These are phyloP conservation scores for Lagria hirta DNA, from an alignment of 2,888 invertebrate genomes.

Conservation along the genomic window DNA sequence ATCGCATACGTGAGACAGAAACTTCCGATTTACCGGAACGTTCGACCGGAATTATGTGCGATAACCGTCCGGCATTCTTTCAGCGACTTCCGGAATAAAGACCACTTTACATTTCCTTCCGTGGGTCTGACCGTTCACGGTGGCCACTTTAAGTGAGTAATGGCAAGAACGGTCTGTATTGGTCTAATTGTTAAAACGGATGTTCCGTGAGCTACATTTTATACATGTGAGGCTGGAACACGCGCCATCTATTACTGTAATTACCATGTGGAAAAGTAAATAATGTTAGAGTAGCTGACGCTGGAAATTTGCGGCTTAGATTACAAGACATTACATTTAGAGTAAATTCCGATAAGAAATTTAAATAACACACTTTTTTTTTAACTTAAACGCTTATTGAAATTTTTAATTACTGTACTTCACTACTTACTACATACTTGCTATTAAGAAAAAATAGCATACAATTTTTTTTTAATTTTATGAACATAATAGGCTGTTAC, in stretches of 20 bases:
- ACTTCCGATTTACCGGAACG: constrained; percentile 49
- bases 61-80: constrained; percentile 51
- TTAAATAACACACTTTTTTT: too few species aligned
- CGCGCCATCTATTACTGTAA: constrained; percentile 26
- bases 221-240: constrained; percentile 21
- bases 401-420: too few species aligned
- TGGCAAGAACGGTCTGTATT: constrained; percentile 42
- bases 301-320: too few species aligned
- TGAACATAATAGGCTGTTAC: too few species aligned
- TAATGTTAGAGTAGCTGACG: too few species aligned
- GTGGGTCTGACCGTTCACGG: constrained; percentile 28
- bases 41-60: constrained; percentile 47
- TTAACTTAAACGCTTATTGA: too few species aligned
- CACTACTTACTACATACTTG: too few species aligned
- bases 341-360: too few species aligned
- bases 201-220: constrained; percentile 44
- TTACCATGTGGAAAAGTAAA: constrained; percentile 31
- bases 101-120: constrained; percentile 56
- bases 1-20: constrained; percentile 22
- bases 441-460: too few species aligned
- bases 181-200: constrained; percentile 53
- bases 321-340: too few species aligned
- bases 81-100: constrained; percentile 48
- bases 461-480: too few species aligned
- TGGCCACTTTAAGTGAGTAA: constrained; percentile 47